phyloP scores from a whole-genome alignment of 2,888 invertebrate species.

The Zaprionus obscuricornis region DNA sequence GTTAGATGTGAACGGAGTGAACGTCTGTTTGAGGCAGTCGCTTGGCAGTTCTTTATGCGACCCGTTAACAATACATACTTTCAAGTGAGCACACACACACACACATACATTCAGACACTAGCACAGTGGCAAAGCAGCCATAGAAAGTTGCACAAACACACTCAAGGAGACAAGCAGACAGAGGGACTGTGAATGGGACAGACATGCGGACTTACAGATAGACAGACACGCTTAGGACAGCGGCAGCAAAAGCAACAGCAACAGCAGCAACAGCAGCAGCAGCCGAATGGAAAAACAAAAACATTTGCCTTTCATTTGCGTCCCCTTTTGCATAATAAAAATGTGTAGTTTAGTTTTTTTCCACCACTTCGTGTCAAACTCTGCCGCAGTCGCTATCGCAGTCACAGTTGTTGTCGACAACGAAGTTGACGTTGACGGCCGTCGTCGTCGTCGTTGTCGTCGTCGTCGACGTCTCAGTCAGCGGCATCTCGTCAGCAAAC shows the following conservation, averaged over 20 bases:
- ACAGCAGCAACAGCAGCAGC: constrained; percentile 14
- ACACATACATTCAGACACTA: constrained; percentile 26
- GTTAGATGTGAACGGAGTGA: neutral
- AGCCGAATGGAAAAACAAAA: constrained; percentile 64
- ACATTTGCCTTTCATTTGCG: constrained; percentile 77
- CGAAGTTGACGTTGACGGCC: constrained; percentile 1
- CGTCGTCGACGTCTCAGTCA: constrained; percentile 14
- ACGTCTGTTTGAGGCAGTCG: constrained; percentile 22
- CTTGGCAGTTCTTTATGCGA: constrained; percentile 58
- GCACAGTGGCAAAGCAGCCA: too few relatives aligned
- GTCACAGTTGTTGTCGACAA: constrained; percentile 6
- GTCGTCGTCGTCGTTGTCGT: constrained; percentile 2
- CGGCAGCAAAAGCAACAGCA: too few relatives aligned
- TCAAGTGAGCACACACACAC: constrained; percentile 62
- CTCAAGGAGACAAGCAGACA: constrained; percentile 1
- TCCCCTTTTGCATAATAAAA: constrained; percentile 78
- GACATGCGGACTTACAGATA: too few relatives aligned
- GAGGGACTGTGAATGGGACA: neutral
- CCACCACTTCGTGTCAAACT: constrained; percentile 12
- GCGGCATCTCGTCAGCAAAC: constrained; percentile 48
- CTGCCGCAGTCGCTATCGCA: constrained; percentile 19
- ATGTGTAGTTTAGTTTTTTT: constrained; percentile 70
- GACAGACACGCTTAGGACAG: too few relatives aligned
- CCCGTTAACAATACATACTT: constrained; percentile 71
- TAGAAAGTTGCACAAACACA: constrained; percentile 33